phyloP scores from a whole-genome alignment of 2,113 vertebrate species.

The Ciconia stormi region DNA sequence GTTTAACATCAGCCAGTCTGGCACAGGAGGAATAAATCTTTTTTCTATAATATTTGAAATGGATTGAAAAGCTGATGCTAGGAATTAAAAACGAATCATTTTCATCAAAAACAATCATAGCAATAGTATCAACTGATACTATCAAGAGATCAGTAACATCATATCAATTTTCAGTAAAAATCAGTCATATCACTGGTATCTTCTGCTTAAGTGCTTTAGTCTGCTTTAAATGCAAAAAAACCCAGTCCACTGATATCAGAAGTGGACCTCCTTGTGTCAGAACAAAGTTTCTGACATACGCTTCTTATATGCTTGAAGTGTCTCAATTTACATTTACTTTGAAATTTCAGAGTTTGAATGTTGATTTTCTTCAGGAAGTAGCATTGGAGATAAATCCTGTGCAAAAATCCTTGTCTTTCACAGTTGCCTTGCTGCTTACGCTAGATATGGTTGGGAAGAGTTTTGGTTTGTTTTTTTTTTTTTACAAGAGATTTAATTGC shows the following conservation, averaged over 20 bases:
- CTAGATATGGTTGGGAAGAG: not conserved
- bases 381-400: not conserved
- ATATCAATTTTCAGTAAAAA: not conserved
- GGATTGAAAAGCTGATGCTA: not conserved
- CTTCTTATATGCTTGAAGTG: not conserved
- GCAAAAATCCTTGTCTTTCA: no score
- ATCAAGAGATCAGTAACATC: not conserved
- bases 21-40: not conserved
- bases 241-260: not conserved
- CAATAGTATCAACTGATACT: not conserved
- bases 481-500: not conserved
- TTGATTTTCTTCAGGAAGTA: not conserved
- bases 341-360: not conserved
- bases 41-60: not conserved
- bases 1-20: not conserved
- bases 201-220: not conserved
- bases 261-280: not conserved
- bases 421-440: not conserved
- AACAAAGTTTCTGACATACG: not conserved
- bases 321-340: not conserved
- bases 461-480: not conserved
- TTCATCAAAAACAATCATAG: not conserved
- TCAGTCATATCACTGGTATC: not conserved
- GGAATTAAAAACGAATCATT: not conserved
- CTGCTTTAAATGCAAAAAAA: not conserved